These are phyloP conservation scores for Zaprionus ghesquierei DNA, from an alignment of 1,140 invertebrate genomes.

Conservation along the genomic window DNA sequence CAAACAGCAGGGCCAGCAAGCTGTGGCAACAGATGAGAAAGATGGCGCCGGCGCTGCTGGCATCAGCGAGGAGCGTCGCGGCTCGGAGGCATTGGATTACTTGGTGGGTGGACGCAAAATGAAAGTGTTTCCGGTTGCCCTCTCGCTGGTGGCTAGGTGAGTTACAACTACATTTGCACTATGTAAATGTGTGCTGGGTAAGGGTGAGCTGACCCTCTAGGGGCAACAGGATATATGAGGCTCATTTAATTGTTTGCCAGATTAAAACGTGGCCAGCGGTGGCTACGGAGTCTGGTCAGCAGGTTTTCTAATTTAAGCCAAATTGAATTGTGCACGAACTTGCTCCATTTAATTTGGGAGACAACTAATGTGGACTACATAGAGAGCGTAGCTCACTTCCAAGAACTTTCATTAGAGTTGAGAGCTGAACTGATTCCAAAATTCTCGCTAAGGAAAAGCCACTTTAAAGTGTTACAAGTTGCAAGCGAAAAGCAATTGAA, in stretches of 20 bases:
- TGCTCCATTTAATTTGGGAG: constrained; percentile 12
- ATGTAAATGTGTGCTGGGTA: constrained; percentile 53
- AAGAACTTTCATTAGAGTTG: neutral
- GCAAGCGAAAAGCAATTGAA: neutral
- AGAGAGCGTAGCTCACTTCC: neutral
- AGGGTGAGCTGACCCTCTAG: neutral
- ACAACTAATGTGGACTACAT: neutral
- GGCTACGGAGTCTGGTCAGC: constrained; percentile 7
- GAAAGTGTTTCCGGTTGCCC: constrained; percentile 90
- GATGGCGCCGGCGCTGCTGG: constrained; percentile 52
- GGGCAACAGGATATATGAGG: constrained; percentile 20
- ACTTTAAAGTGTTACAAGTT: neutral
- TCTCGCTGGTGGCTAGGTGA: constrained; percentile 92
- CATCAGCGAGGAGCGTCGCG: constrained; percentile 84
- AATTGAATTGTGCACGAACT: constrained; percentile 42
- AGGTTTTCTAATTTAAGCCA: constrained; percentile 14
- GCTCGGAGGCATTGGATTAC: constrained; percentile 86
- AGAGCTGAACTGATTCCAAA: too few relatives aligned
- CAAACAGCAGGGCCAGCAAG: constrained; percentile 15
- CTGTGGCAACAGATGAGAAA: constrained; percentile 44
- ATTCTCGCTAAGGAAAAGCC: neutral
- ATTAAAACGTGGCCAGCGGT: constrained; percentile 7
- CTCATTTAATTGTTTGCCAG: constrained; percentile 34
- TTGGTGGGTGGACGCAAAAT: constrained; percentile 93
- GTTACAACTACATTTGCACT: constrained; percentile 36